phyloP scores from a whole-genome alignment of 2,888 invertebrate species.

The Acleris laterana region DNA sequence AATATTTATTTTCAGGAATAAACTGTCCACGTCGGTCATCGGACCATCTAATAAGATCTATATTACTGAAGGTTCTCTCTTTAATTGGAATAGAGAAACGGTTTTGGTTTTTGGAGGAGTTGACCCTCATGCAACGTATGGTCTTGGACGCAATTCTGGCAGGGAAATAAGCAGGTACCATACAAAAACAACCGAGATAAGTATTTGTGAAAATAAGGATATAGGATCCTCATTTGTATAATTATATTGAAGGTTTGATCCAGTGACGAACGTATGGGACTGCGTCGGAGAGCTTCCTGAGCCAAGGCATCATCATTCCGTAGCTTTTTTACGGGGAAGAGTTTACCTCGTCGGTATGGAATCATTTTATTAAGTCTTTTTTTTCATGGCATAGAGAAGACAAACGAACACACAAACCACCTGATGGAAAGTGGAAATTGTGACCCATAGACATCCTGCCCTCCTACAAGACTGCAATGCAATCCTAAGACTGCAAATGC shows the following conservation, averaged over 20 bases:
- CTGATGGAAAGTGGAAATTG: too few relatives aligned
- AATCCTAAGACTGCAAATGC: too few relatives aligned
- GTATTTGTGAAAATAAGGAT: not conserved
- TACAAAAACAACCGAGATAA: not conserved
- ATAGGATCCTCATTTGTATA: not conserved
- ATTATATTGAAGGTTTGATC: slow-evolving; percentile 75
- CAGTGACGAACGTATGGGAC: slow-evolving; percentile 86
- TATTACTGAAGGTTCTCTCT: slow-evolving; percentile 78
- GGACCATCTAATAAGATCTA: slow-evolving; percentile 79
- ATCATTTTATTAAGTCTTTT: not conserved
- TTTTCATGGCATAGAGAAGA: too few relatives aligned
- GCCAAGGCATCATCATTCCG: slow-evolving; percentile 88
- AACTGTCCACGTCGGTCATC: slow-evolving; percentile 70
- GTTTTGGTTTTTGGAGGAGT: slow-evolving; percentile 88
- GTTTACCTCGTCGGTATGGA: slow-evolving; percentile 87
- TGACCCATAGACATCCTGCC: too few relatives aligned
- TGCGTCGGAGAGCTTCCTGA: slow-evolving; percentile 87
- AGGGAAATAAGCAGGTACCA: slow-evolving; percentile 83
- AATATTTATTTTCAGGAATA: slow-evolving; percentile 60
- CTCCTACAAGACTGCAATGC: too few relatives aligned
- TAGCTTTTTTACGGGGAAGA: slow-evolving; percentile 85
- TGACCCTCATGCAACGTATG: slow-evolving; percentile 86
- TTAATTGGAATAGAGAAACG: slow-evolving; percentile 84
- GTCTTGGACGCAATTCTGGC: slow-evolving; percentile 83
- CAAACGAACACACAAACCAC: too few relatives aligned